Evolutionary conservation across 1,140 invertebrate genomes (phyloP).

Genomic region (Musca domestica): DNA sequence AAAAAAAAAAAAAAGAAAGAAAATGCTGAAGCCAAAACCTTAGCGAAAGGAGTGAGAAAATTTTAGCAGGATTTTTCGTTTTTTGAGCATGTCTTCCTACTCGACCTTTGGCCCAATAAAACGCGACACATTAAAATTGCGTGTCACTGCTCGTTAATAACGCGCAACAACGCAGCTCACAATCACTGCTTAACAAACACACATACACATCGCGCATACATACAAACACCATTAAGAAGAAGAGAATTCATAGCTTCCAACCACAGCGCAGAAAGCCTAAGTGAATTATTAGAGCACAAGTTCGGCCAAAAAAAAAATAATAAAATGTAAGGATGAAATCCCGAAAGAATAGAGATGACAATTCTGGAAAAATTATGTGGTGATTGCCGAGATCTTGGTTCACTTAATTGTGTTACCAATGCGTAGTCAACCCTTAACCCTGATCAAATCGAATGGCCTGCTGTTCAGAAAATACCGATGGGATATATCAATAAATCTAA

Average conservation of each 20-base stretch:
- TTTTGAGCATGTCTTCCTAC: constrained; percentile 7
- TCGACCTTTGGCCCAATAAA: constrained; percentile 12
- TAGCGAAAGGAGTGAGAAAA: background rate
- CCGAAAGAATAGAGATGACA: no score
- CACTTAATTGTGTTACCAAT: no score
- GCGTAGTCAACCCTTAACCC: no score
- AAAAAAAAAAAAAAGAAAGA: background rate
- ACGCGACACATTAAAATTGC: constrained; percentile 20
- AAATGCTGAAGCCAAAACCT: no score
- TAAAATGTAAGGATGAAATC: background rate
- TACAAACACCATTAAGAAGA: no score
- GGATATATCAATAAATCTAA: no score
- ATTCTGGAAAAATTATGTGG: no score
- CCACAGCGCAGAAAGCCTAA: constrained; percentile 15
- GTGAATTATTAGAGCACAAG: constrained; percentile 18
- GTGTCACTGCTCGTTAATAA: constrained; percentile 19
- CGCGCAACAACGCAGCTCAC: constrained; percentile 15
- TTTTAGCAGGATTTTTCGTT: background rate
- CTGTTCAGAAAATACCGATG: no score
- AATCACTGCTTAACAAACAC: background rate
- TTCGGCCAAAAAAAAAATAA: constrained; percentile 4
- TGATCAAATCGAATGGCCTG: no score
- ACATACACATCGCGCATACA: no score
- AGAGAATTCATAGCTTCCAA: background rate
- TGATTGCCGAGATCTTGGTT: no score